Evolutionary conservation across 2,888 invertebrate genomes (phyloP), one percentile per base, ranked within the genome.

Genomic region (Sphaeridia pumilis): DNA sequence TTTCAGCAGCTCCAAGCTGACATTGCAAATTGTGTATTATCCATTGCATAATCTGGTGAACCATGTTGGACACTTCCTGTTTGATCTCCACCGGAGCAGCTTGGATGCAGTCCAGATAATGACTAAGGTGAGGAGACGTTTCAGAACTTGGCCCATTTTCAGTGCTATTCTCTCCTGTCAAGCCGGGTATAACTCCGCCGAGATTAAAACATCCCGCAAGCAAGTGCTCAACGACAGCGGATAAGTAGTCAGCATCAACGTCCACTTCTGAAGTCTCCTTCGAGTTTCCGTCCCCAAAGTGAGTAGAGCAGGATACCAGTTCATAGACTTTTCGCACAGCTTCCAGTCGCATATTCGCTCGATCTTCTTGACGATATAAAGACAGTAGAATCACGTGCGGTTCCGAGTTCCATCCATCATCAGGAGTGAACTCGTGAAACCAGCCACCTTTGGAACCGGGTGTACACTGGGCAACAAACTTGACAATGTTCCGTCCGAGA

Each of bases 101-200:
- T 59, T 74, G 71, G 25, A 79, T 74, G 20, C 74, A 74, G 66
- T 78, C 77, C 65, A 77, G 70, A 65, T 78, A 79, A 65, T 78
- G 78, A 60, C 73, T 71, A 10, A 75, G 26, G 22, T 52, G 55
- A 12, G 49, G 26, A 21, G 46, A 35, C 2, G 47, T 35, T 34
- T 56, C 56, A 17, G 38, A 46, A 28, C 35, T 24, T 7, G 44
- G 45, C 14, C n/a, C 21, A n/a, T 35, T 24, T 14, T 20, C 31
- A 14, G 17, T 20, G n/a, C 24, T 25, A 22, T 27, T 38, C 14
- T 24, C 24, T 1, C 24, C 42, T 43, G 24, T 47, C 10, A 55
- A 31, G 20, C 41, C 52, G 7, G 49, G 54, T 17, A 38, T 43
- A 3, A 49, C 22, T 17, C 49, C 49, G 12, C 38, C 72, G 38